Evolutionary conservation across 2,888 invertebrate genomes (phyloP).

Genomic region (Yponomeuta sedellus): DNA sequence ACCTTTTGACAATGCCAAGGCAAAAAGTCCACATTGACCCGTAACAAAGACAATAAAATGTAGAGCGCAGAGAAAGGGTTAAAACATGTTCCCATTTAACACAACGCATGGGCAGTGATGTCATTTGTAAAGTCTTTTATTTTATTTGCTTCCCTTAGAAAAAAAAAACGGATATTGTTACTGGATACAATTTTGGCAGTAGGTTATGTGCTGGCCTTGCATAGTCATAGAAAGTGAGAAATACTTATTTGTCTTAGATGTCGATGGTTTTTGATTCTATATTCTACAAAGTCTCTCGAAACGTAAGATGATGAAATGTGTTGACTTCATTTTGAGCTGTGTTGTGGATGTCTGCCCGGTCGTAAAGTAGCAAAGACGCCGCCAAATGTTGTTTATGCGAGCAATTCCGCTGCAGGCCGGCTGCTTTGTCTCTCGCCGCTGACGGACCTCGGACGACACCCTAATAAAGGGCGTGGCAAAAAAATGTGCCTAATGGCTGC

Average conservation of each 20-base stretch:
- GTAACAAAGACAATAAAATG: constrained; percentile 68
- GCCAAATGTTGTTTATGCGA: constrained; percentile 70
- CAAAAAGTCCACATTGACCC: constrained; percentile 70
- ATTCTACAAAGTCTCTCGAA: neutral
- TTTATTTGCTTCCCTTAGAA: constrained; percentile 43
- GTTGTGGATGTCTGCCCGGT: constrained; percentile 11
- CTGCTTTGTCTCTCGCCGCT: constrained; percentile 68
- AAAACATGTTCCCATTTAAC: constrained; percentile 63
- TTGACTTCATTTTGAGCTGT: constrained; percentile 17
- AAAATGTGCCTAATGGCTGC: constrained; percentile 64
- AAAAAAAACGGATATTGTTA: constrained; percentile 3
- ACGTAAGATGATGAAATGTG: constrained; percentile 12
- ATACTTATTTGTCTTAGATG: neutral
- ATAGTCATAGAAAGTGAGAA: neutral
- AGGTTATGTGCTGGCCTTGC: no score
- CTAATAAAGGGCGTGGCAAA: constrained; percentile 75
- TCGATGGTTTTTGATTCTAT: neutral
- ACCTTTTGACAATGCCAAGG: constrained; percentile 60
- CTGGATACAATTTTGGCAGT: neutral
- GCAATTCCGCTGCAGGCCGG: constrained; percentile 46
- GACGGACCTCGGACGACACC: constrained; percentile 69
- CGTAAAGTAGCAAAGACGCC: constrained; percentile 62
- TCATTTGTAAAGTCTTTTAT: constrained; percentile 61
- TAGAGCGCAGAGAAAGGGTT: constrained; percentile 59
- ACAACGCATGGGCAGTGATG: constrained; percentile 56